Evolutionary conservation across 2,888 invertebrate genomes (phyloP).

Genomic region (Agrochola circellaris): DNA sequence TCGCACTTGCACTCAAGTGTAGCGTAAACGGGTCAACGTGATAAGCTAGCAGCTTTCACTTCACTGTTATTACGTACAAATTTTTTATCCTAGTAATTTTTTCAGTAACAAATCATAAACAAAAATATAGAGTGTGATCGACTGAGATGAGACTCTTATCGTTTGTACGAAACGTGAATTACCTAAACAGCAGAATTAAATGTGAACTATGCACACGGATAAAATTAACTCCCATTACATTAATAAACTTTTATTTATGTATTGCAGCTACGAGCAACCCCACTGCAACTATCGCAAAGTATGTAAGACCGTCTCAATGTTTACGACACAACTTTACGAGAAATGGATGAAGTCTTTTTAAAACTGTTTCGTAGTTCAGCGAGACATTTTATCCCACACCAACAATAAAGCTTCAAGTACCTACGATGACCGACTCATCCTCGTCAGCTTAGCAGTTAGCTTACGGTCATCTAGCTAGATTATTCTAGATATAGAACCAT

Average conservation of each 20-base stretch:
- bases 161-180: neutral
- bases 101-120: neutral
- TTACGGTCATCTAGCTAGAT: no score
- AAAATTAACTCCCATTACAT: neutral
- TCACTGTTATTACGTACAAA: neutral
- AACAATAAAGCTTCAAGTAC: neutral
- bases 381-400: neutral
- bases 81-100: neutral
- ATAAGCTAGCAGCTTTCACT: conserved; percentile 11
- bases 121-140: no score
- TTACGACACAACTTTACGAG: conserved; percentile 4
- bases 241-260: neutral
- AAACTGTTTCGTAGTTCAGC: conserved; percentile 9
- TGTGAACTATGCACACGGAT: neutral
- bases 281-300: neutral
- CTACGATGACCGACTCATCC: neutral
- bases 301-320: neutral
- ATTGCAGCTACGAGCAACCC: neutral
- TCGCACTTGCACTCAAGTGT: neutral
- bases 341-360: neutral
- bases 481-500: no score
- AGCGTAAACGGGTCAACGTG: conserved; percentile 1
- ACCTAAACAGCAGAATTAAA: neutral
- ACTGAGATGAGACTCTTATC: neutral
- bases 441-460: neutral